Evolutionary conservation across 2,888 invertebrate species (phyloP), one percentile per base, ranked within the genome.

Genomic region (Halictus ligatus): DNA sequence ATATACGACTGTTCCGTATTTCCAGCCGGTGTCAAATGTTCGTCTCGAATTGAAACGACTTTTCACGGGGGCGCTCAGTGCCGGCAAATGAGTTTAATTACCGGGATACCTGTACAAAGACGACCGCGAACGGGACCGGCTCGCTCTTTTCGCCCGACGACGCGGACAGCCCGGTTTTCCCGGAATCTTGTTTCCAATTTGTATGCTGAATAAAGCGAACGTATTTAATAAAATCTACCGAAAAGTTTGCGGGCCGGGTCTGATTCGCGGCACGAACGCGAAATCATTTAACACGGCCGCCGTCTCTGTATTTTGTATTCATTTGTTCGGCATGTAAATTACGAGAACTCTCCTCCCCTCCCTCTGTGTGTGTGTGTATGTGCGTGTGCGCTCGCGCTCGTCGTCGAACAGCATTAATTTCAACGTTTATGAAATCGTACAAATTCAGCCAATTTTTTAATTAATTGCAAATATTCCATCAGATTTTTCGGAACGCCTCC

Each of bases 71-170:
- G 35, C 0, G 1, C n/a, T 10, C 71, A 13, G 43, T 12, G 43
- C 12, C n/a, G 71, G n/a, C n/a, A 6, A 71, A 40, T 71, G 71
- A 71, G 43, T 71, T 71, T 71, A 71, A 71, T 71, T 71, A 71
- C 71, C 71, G 71, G 43, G 71, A 43, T 71, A 71, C 21, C 71
- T 40, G 21, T n/a, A 43, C 71, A 71, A 71, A 71, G 71, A 43
- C 43, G 43, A 13, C n/a, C 1, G 35, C 0, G 71, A 71, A n/a
- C 69, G 8, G 21, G 40, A 40, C 43, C n/a, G 29, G 35, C 35
- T 29, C 67, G 64, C 69, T 43, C 69, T 71, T 71, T 69, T 69
- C 40, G 35, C 40, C 21, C 43, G 8, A 43, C 12, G n/a, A 43
- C 40, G 40, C 43, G 10, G 13, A 71, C 69, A 40, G 64, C 35